Evolutionary conservation across 2,113 vertebrate genomes (phyloP).

Genomic region (Murina feae): DNA sequence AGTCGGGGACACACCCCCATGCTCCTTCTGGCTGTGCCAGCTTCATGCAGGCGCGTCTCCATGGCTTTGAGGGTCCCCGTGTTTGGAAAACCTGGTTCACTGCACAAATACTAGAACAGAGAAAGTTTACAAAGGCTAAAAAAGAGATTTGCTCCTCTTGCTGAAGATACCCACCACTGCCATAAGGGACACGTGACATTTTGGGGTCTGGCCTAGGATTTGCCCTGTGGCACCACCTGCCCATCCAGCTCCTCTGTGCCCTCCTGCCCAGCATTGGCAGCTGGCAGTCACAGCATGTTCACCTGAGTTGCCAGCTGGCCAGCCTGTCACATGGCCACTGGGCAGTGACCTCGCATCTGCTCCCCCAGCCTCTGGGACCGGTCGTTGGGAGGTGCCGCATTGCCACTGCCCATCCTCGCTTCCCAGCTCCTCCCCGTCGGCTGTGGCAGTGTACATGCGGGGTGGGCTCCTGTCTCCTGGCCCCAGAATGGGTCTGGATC

Average conservation of each 20-base stretch:
- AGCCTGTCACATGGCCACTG: background rate
- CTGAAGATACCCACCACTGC: background rate
- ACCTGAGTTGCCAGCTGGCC: background rate
- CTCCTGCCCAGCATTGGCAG: background rate
- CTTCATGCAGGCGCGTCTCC: rapidly evolving
- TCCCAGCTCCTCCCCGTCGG: rapidly evolving
- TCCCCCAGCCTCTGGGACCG: background rate
- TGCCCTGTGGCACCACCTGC: background rate
- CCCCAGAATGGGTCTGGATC: background rate
- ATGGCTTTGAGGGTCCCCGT: rapidly evolving
- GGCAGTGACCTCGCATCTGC: background rate
- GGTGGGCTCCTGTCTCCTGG: rapidly evolving
- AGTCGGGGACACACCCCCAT: rapidly evolving
- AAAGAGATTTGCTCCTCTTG: background rate
- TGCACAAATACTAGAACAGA: background rate
- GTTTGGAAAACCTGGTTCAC: background rate
- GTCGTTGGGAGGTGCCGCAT: background rate
- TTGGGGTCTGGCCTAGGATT: background rate
- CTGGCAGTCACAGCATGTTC: background rate
- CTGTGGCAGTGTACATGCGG: rapidly evolving
- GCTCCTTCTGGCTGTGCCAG: rapidly evolving
- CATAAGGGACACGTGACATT: background rate
- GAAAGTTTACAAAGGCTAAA: background rate
- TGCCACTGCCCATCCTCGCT: rapidly evolving
- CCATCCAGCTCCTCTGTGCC: background rate